A percentile compares a stretch with the other conserved stretches of the same genome.
Evolutionary conservation across 2,113 vertebrate genomes (phyloP).

Genomic region (Capricornis sumatraensis): DNA sequence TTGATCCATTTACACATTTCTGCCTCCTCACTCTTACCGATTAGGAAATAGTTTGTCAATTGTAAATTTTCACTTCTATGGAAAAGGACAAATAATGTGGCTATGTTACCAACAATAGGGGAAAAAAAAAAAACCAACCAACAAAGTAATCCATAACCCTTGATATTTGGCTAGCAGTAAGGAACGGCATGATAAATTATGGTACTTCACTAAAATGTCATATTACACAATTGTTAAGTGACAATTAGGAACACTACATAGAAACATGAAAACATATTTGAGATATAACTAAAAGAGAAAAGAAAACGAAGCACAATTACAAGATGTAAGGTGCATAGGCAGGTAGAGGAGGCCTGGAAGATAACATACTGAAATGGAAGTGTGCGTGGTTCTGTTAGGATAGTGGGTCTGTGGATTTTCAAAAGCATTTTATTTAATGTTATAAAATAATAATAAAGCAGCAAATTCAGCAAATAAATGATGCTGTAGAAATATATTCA

Average conservation of each 20-base stretch:
- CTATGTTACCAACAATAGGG: not conserved
- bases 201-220: not conserved
- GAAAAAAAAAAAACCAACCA: not conserved
- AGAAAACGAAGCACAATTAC: not conserved
- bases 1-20: not conserved
- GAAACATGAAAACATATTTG: slow-evolving; percentile 23
- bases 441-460: slow-evolving; percentile 1
- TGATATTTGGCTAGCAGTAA: not conserved
- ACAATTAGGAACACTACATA: not conserved
- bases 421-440: not conserved
- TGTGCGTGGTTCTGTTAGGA: not conserved
- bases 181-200: not conserved
- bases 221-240: not conserved
- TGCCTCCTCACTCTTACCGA: not conserved
- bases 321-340: not conserved
- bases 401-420: not conserved
- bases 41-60: not conserved
- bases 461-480: not conserved
- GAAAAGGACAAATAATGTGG: not conserved
- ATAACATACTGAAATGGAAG: not conserved
- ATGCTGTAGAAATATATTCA: not conserved
- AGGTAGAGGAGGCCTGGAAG: not conserved
- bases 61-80: not conserved
- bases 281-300: slow-evolving; percentile 12
- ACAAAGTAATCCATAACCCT: not conserved